Base-by-base conservation (phyloP, 1,140 invertebrate species). In the Neomicropteryx cornuta region DNA sequence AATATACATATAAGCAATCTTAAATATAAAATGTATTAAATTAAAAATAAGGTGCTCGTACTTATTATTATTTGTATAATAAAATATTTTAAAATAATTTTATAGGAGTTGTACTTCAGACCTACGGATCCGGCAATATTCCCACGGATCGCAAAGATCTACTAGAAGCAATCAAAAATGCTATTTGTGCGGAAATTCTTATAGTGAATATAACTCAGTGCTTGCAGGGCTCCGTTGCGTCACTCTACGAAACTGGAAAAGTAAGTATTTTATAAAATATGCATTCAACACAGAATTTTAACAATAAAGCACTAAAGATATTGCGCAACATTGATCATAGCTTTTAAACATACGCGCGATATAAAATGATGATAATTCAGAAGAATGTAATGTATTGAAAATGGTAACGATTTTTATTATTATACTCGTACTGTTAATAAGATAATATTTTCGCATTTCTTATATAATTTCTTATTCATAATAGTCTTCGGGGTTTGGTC, bases 161-260 rank as follows among this genome's bases (percentile, higher is more conserved):
- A 1, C 58, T 96, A 1, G 63, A 76, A 0, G 83, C 81, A 44
- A 60, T 97, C 1, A 61, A 73, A 23, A 65, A 70, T 1, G 93
- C 94, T 1, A 69, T 77, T 1, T 62, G 78, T 17, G 67, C 84
- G 18, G 93, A 90, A 1, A 75, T 96, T 0, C 78, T 99, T 8
- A 80, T 98, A 22, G 73, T 98, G 1, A 97, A 97, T 58, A 88
- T 87, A 27, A 93, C 91, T 0, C 93, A 97, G 56, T 97, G 95
- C 51, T 59, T 66, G 1, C 77, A 77, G 38, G 84, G 91, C 47
- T 58, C 76, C 13, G 91, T 96, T 8, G 68, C 71, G 1, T 66
- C 72, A 2, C 67, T 78, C 0, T 98, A 98, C 55, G 84, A 89
- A 51, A 83, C 89, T 27, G 92, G 88, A 41, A 69, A 73, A 62